Evolutionary conservation across 1,140 invertebrate species (phyloP), one percentile per base, ranked within the genome.

Genomic region (Drosophila nigrodunni): DNA sequence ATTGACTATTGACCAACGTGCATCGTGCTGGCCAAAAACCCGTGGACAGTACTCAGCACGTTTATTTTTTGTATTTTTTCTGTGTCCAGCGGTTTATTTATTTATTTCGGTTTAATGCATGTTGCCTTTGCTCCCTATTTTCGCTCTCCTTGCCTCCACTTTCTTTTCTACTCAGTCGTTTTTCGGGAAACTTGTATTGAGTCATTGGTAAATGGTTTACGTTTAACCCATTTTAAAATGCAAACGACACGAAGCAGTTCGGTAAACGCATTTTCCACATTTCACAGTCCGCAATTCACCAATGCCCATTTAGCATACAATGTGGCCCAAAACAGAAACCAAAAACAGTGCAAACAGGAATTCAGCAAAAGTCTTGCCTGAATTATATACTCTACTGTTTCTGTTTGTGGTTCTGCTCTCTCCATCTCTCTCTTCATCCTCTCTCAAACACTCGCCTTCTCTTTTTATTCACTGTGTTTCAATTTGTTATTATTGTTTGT

Each of bases 221-320:
- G 85, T 89, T 87, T 87, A 87, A 87, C 80, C 83, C 83, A 87
- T 87, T 87, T 87, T 83, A 87, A 88, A 87, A 83, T 89, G 77
- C 77, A 77, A 61, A 34, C 64, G 18, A n/a, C 68, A 64, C 57
- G 69, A 25, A 66, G 66, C 44, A 30, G 59, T 47, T 34, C 25
- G 52, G 80, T 72, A 76, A 80, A 86, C 82, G 78, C 82, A 86
- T 77, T 76, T 81, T 80, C 60, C 72, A 69, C 77, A 83, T 86
- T 80, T 55, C 72, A 69, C 76, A 83, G 80, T 82, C 80, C 58
- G 41, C 64, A 73, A 78, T 86, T 82, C 54, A 47, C 47, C 49
- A 60, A 54, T 50, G 62, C 47, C 47, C 80, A 83, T 88, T 88
- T 88, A 88, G 80, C 82, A 83, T 88, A 83, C 82, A 86, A 87